These are phyloP conservation scores for Arrhamphus sclerolepis DNA, from an alignment of 2,797 vertebrate genomes.

Conservation along the genomic window DNA sequence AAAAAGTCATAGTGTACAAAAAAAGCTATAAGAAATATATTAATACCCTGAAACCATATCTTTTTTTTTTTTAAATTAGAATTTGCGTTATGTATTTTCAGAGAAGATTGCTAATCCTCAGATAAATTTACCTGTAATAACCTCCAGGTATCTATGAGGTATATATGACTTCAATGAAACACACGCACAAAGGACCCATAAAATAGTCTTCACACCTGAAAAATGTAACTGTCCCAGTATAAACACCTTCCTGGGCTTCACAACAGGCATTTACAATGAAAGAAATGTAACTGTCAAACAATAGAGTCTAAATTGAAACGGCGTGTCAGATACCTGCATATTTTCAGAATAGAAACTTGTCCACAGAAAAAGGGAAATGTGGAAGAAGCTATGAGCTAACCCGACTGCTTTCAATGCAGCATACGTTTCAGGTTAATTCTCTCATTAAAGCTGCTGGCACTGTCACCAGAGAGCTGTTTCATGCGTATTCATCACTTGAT, in stretches of 20 bases:
- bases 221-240: too few species aligned
- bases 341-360: too few species aligned
- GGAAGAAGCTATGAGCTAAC: constrained; percentile 2
- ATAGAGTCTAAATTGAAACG: too few species aligned
- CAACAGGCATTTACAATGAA: too few species aligned
- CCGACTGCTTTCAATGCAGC: not conserved
- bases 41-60: constrained; percentile 21
- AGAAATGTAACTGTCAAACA: too few species aligned
- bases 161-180: not conserved
- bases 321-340: too few species aligned
- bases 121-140: constrained; percentile 23
- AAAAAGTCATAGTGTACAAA: constrained; percentile 11
- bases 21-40: constrained; percentile 12
- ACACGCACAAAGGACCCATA: not conserved
- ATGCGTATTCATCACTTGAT: constrained; percentile 48
- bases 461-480: constrained; percentile 27
- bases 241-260: too few species aligned
- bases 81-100: constrained; percentile 6
- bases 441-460: constrained; percentile 33
- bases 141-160: not conserved
- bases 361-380: not conserved
- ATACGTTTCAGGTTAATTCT: constrained; percentile 16
- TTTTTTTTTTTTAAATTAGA: constrained; percentile 27
- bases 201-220: not conserved
- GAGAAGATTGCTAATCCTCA: constrained; percentile 11